Evolutionary conservation across 2,888 invertebrate species (phyloP).

Genomic region (Cyclophora albipunctata): DNA sequence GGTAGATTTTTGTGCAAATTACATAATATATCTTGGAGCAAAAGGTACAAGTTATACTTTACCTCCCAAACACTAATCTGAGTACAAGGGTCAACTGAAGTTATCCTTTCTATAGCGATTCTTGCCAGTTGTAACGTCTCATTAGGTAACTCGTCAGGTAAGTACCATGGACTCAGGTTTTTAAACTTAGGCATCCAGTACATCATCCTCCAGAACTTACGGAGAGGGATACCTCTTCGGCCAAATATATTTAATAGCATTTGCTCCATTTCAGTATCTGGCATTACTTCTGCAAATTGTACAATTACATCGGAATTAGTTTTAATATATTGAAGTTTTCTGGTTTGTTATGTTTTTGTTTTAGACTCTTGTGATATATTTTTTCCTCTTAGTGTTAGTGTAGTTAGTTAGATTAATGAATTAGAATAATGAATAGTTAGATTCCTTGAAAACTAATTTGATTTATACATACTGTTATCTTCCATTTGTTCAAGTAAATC

Average conservation of each 20-base stretch:
- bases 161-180: conserved; percentile 89
- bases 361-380: too few relatives aligned
- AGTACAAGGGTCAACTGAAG: conserved; percentile 85
- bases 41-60: conserved; percentile 12
- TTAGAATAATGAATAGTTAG: too few relatives aligned
- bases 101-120: conserved; percentile 88
- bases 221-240: conserved; percentile 79
- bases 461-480: conserved; percentile 79
- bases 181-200: conserved; percentile 97
- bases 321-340: too few relatives aligned
- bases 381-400: too few relatives aligned
- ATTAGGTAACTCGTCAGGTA: conserved; percentile 85
- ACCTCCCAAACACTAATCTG: conserved; percentile 80
- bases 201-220: conserved; percentile 88
- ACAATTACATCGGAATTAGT: conserved; percentile 2
- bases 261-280: conserved; percentile 91
- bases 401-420: too few relatives aligned
- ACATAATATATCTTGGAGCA: too few relatives aligned
- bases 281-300: conserved; percentile 82
- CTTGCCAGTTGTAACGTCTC: conserved; percentile 86
- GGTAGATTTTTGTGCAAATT: too few relatives aligned
- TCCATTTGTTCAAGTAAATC: conserved; percentile 96
- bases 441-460: too few relatives aligned
- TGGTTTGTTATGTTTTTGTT: too few relatives aligned
- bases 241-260: conserved; percentile 92